These are phyloP conservation scores for Glandiceps talaboti DNA, from an alignment of 53 echinoderm and acorn worm species.

Conservation along the genomic window DNA sequence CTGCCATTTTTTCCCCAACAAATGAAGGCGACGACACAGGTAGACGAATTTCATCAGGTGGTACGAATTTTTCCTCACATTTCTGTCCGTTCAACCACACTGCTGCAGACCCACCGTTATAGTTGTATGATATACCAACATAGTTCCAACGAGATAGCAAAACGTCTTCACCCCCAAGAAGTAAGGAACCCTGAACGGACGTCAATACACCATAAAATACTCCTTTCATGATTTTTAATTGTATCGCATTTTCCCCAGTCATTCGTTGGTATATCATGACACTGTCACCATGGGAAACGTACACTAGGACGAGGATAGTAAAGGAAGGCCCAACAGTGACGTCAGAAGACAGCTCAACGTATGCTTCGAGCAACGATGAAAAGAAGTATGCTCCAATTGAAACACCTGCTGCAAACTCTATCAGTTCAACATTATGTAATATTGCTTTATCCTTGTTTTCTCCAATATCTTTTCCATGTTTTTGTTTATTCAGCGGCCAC, in stretches of 20 bases:
- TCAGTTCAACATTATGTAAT: background rate
- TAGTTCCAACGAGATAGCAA: background rate
- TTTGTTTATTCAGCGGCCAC: background rate
- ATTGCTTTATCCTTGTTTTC: background rate
- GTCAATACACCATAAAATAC: background rate
- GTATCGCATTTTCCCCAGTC: background rate
- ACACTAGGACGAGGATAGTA: background rate
- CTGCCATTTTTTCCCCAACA: background rate
- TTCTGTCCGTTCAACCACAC: background rate
- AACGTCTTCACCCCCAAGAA: background rate
- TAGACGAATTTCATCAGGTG: background rate
- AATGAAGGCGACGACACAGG: too few relatives aligned
- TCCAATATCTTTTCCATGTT: background rate
- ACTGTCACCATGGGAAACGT: background rate
- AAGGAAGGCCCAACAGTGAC: background rate
- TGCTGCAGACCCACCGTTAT: background rate
- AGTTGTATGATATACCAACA: background rate
- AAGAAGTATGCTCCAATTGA: background rate
- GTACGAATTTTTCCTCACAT: background rate
- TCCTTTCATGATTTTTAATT: background rate
- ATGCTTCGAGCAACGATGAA: background rate
- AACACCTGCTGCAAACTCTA: background rate
- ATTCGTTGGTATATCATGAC: background rate
- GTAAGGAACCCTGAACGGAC: background rate
- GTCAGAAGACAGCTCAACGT: background rate